phyloP scores from a whole-genome alignment of 2,113 vertebrate species.

The Sphyrna mokarran region DNA sequence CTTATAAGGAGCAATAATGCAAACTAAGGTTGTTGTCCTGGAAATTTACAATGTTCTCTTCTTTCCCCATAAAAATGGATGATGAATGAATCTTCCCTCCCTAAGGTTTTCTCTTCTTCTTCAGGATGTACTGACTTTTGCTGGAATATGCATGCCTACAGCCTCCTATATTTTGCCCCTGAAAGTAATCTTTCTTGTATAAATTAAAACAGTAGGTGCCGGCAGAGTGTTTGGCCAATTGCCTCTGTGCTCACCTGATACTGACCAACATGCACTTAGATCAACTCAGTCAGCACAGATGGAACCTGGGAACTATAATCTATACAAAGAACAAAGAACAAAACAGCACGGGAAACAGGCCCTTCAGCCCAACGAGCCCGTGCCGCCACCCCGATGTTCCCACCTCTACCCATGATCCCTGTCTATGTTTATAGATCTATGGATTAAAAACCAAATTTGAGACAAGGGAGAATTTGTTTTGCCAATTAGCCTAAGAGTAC shows the following conservation, averaged over 20 bases:
- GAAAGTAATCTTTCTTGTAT: not conserved
- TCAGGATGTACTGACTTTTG: not conserved
- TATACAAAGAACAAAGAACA: too few species aligned
- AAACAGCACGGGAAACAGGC: too few species aligned
- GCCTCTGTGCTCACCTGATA: not conserved
- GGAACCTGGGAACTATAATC: not conserved
- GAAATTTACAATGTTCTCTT: not conserved
- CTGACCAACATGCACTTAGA: not conserved
- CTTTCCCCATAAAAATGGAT: not conserved
- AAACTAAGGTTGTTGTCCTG: too few species aligned
- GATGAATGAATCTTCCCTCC: not conserved
- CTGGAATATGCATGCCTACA: not conserved
- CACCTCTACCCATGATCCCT: too few species aligned
- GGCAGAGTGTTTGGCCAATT: not conserved
- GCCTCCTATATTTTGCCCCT: not conserved
- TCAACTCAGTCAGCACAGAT: not conserved
- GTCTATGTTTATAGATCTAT: too few species aligned
- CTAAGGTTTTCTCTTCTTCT: not conserved
- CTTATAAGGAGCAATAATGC: too few species aligned
- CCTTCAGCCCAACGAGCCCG: too few species aligned
- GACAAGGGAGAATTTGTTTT: too few species aligned
- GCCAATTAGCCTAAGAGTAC: too few species aligned
- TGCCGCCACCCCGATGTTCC: too few species aligned
- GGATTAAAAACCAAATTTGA: too few species aligned
- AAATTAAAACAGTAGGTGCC: not conserved